These are phyloP conservation scores for Hydra vulgaris DNA, from an alignment of 30 jellyfish, hydroid and myxozoan species.

Conservation along the genomic window DNA sequence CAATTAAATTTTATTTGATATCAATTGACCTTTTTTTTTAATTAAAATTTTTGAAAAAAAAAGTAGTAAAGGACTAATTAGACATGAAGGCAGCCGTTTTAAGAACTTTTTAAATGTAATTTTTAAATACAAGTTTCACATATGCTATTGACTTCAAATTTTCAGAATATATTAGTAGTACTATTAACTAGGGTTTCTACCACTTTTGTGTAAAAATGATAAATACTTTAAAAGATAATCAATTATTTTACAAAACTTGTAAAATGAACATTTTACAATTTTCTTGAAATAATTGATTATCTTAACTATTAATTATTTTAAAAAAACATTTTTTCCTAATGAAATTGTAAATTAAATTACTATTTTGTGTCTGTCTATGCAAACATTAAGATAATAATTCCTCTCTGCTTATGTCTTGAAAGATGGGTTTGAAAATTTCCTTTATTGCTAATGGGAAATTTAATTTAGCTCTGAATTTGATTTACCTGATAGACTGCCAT, in stretches of 20 bases:
- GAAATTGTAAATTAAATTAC: not conserved
- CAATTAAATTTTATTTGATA: not conserved
- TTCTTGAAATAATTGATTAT: not conserved
- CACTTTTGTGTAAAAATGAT: not conserved
- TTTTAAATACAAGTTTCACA: not conserved
- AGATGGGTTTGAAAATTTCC: too few relatives aligned
- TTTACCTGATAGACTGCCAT: too few relatives aligned
- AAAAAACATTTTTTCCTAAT: not conserved
- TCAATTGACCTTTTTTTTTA: not conserved
- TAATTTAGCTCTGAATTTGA: too few relatives aligned
- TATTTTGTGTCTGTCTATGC: not conserved
- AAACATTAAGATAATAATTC: too few relatives aligned
- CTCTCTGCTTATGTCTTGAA: too few relatives aligned
- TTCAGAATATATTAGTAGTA: not conserved
- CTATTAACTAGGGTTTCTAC: not conserved
- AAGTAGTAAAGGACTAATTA: too few relatives aligned
- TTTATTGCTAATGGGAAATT: too few relatives aligned
- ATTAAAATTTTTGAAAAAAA: not conserved
- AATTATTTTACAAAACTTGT: not conserved
- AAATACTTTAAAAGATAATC: not conserved
- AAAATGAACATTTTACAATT: not conserved
- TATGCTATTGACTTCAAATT: not conserved
- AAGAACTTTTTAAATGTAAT: too few relatives aligned
- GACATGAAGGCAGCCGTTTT: too few relatives aligned
- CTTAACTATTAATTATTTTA: not conserved